Evolutionary conservation across 2,113 vertebrate species (phyloP), one percentile per base, ranked within the genome.

Genomic region (Phylloscopus trochilus): DNA sequence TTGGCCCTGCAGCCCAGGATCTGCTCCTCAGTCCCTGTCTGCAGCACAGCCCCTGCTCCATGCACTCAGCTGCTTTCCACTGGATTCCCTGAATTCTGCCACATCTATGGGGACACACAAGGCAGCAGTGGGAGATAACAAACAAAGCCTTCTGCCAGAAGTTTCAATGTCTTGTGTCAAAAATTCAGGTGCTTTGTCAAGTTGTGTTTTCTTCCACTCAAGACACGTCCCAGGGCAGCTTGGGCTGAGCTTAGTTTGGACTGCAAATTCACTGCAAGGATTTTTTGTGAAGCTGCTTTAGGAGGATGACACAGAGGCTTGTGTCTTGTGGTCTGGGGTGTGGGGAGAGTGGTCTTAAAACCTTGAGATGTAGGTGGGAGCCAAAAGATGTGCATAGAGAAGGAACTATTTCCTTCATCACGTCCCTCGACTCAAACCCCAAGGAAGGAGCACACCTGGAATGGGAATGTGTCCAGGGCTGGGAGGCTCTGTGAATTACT

Each of bases 91-190:
- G 5, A 44, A 72, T 74, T 88, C 78, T 95, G 67, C 67, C 81
- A 64, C 78, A 62, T 30, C 86, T 80, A 24, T 91, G 92, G 70
- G 70, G 92, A 64, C 69, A 39, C 66, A 92, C 74, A 53, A 39
- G 86, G 83, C 41, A 84, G 88, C 95, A 96, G 96, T 96, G 96
- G 95, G 3, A 78, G 75, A 78, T 20, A 58, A 52, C 59, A 92
- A 96, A 74, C 76, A 83, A 49, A 92, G 24, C 67, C 74, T 91
- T 62, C 83, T 95, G 94, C 88, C 88, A 91, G 28, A 59, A 93
- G 21, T 81, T 75, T 41, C 21, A 41, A 53, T 41, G 58, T 18
- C 44, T 85, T 43, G 18, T 84, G 89, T 49, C 35, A 68, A 74
- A 77, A 69, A 39, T 49, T 76, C 92, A 89, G 93, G 74, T 91